Evolutionary conservation across 1,140 invertebrate genomes (phyloP).

Genomic region (Nebria ingens): DNA sequence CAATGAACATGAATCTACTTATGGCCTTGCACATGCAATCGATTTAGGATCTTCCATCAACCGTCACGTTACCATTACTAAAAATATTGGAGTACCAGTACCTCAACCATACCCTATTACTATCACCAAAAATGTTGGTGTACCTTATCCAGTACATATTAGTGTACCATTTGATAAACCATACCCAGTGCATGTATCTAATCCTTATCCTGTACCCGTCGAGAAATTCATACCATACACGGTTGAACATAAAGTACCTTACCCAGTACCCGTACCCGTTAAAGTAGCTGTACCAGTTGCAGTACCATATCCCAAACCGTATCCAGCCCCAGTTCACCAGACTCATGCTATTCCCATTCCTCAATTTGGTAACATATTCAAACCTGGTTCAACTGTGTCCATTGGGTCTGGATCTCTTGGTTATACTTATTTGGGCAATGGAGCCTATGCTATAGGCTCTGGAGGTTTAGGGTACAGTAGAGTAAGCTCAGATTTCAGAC

Average conservation of each 20-base stretch:
- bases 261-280: background rate
- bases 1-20: background rate
- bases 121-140: background rate
- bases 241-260: background rate
- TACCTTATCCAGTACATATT: background rate
- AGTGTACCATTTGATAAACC: conserved; percentile 4
- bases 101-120: conserved; percentile 1
- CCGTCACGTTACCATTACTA: background rate
- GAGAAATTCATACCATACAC: conserved; percentile 12
- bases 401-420: conserved; percentile 19
- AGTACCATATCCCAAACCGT: conserved; percentile 11
- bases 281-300: conserved; percentile 5
- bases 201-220: conserved; percentile 15
- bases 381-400: background rate
- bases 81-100: background rate
- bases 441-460: conserved; percentile 18
- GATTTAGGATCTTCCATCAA: background rate
- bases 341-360: background rate
- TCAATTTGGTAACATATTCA: background rate
- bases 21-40: background rate
- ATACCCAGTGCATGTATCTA: background rate
- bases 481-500: too few species aligned
- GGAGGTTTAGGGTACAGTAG: conserved; percentile 18
- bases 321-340: background rate
- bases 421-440: conserved; percentile 15